phyloP scores from a whole-genome alignment of 53 echinoderm and acorn worm genomes.

The Echinometra lucunter region DNA sequence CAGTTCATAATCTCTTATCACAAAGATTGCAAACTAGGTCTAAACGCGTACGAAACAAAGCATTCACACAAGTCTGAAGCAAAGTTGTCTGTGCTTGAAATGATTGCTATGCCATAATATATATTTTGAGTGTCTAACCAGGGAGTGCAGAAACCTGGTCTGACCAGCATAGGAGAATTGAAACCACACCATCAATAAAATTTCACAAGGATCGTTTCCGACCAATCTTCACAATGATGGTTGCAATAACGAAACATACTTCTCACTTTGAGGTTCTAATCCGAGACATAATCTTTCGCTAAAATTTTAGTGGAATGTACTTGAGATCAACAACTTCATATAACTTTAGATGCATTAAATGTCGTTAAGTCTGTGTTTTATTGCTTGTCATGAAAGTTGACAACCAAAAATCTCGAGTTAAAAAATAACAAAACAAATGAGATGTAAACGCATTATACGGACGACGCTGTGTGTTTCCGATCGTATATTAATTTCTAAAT shows the following conservation, averaged over 20 bases:
- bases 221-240: no score
- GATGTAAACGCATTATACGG: background rate
- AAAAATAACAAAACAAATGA: background rate
- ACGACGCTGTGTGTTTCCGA: background rate
- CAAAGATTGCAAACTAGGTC: no score
- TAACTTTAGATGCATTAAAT: background rate
- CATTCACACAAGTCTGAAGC: no score
- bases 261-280: background rate
- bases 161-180: no score
- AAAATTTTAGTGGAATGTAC: background rate
- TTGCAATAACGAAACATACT: background rate
- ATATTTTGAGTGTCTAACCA: no score
- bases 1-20: no score
- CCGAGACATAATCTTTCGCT: background rate
- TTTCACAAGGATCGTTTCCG: no score
- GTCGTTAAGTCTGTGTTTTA: background rate
- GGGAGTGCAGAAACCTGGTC: no score
- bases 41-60: no score
- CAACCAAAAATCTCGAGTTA: background rate
- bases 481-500: background rate
- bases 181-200: no score
- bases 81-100: no score
- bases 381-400: background rate
- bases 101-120: no score
- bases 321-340: background rate